Evolutionary conservation across 2,888 invertebrate species (phyloP).

Genomic region (Trilocha varians): DNA sequence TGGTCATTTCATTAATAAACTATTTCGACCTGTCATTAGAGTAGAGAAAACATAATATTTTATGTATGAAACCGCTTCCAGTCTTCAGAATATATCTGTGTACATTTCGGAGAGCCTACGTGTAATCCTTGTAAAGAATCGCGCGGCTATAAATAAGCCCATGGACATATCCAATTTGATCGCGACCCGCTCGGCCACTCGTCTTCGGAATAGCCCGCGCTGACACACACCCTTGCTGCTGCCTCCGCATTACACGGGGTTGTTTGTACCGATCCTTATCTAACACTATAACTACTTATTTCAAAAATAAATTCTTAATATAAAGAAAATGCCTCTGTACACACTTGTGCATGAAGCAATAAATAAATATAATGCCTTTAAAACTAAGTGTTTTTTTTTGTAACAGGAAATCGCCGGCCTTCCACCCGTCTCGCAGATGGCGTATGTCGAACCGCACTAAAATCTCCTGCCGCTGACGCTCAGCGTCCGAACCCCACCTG

Average conservation of each 20-base stretch:
- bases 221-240: constrained; percentile 8
- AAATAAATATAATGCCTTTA: too few species aligned
- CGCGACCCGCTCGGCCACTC: constrained; percentile 13
- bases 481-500: too few species aligned
- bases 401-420: too few species aligned
- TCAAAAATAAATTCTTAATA: too few species aligned
- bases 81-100: background rate
- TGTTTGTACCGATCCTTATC: background rate
- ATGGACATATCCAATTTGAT: constrained; percentile 23
- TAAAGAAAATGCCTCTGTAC: too few species aligned
- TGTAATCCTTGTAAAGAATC: constrained; percentile 12
- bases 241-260: background rate
- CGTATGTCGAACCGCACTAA: too few species aligned
- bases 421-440: too few species aligned
- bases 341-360: too few species aligned
- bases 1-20: too few species aligned
- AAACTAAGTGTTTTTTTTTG: too few species aligned
- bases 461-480: too few species aligned
- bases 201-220: constrained; percentile 12
- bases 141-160: constrained; percentile 18
- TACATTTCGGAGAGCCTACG: constrained; percentile 1
- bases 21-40: too few species aligned
- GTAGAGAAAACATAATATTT: background rate
- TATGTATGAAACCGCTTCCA: background rate
- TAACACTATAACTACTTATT: background rate